phyloP scores from a whole-genome alignment of 2,113 vertebrate genomes.

The Ptyas mucosa region DNA sequence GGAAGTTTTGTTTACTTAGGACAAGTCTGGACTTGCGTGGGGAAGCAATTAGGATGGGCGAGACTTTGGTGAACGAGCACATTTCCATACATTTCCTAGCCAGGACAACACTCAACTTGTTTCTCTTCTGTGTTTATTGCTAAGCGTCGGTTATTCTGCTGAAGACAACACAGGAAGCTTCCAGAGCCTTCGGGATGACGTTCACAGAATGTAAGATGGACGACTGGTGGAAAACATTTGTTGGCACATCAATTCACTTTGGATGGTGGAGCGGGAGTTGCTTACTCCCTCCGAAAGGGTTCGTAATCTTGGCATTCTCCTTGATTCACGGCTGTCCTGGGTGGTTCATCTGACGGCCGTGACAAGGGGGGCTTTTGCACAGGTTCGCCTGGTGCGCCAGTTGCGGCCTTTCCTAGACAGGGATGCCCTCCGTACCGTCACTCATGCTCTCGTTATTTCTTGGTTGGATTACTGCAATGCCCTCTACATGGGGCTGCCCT shows the following conservation, averaged over 20 bases:
- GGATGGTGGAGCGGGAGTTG: too few relatives aligned
- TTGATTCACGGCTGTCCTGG: too few relatives aligned
- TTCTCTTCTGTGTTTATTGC: background rate
- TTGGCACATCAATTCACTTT: background rate
- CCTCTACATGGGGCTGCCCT: too few relatives aligned
- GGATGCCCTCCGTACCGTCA: too few relatives aligned
- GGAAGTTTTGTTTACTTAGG: conserved; percentile 35
- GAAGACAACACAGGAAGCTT: background rate
- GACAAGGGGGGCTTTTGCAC: too few relatives aligned
- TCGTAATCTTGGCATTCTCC: too few relatives aligned
- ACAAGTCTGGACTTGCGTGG: background rate
- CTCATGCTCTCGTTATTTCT: too few relatives aligned
- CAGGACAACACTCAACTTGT: conserved; percentile 13
- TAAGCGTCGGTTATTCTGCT: background rate
- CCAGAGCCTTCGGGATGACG: background rate
- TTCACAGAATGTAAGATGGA: background rate
- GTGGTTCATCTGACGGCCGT: too few relatives aligned
- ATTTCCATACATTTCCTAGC: conserved; percentile 31
- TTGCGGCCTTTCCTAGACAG: too few relatives aligned
- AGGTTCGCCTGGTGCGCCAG: too few relatives aligned
- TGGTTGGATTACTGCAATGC: too few relatives aligned
- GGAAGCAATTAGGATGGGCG: background rate
- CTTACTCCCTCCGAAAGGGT: too few relatives aligned
- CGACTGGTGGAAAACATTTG: background rate
- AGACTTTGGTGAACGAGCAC: conserved; percentile 1